Evolutionary conservation across 2,888 invertebrate genomes (phyloP).

Genomic region (Eupithecia vulgata): DNA sequence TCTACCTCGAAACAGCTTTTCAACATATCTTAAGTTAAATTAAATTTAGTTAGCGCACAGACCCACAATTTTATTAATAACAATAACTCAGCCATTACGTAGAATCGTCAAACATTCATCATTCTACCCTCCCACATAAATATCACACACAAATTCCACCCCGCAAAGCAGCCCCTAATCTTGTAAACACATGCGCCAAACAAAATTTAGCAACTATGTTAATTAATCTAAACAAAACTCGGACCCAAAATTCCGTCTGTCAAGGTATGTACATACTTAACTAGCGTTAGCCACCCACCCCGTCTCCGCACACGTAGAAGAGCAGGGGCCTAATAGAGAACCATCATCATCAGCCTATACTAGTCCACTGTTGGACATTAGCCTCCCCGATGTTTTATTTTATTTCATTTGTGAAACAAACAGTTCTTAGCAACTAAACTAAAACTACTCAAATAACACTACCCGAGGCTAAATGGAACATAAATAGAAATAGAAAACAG

Average conservation of each 20-base stretch:
- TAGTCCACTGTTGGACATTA: no score
- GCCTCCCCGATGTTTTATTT: no score
- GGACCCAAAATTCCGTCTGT: slow-evolving; percentile 34
- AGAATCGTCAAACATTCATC: slow-evolving; percentile 2
- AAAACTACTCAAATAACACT: no score
- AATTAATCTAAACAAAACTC: slow-evolving; percentile 42
- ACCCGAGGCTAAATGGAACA: no score
- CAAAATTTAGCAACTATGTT: slow-evolving; percentile 43
- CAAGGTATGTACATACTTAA: slow-evolving; percentile 16
- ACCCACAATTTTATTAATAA: slow-evolving; percentile 3
- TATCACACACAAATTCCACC: slow-evolving; percentile 23
- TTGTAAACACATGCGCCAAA: slow-evolving; percentile 36
- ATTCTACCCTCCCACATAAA: slow-evolving; percentile 8
- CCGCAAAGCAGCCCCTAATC: slow-evolving; percentile 30
- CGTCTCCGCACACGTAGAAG: neutral
- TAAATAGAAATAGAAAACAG: no score
- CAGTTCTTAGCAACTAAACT: no score
- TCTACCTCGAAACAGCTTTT: neutral
- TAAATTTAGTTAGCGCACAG: neutral
- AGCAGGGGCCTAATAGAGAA: neutral
- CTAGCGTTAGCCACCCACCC: neutral
- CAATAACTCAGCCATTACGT: neutral
- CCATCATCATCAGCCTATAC: no score
- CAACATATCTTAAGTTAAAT: neutral
- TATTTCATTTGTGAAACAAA: no score